Conservation (phyloP, 2,797 vertebrate genomes). For the Neostethus bicornis region DNA sequence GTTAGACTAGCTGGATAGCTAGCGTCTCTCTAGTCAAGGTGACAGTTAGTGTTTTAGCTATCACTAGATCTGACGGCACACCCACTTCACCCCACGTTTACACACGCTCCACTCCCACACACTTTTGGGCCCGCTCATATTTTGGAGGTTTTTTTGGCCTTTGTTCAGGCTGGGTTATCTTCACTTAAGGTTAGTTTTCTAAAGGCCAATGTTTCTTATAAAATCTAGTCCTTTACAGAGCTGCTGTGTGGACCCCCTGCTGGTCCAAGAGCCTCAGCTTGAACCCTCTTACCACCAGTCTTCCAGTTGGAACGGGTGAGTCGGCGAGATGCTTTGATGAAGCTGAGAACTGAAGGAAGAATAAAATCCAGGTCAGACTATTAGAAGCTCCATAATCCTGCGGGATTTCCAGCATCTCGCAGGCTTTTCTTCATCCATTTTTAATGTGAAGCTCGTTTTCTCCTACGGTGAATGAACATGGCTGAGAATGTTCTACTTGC, state of each 20-base stretch:
- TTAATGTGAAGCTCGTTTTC: constrained; percentile 53
- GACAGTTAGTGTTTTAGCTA: too few species aligned
- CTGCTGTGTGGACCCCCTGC: neutral
- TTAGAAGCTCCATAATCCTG: constrained; percentile 25
- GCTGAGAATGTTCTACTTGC: constrained; percentile 3
- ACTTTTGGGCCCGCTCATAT: too few species aligned
- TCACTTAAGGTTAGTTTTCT: too few species aligned
- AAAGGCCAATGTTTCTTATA: too few species aligned
- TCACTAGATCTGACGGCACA: too few species aligned
- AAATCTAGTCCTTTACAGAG: neutral
- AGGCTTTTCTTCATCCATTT: constrained; percentile 50
- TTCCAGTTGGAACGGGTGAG: neutral
- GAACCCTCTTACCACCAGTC: neutral
- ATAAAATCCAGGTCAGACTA: constrained; percentile 12
- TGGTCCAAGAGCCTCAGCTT: constrained; percentile 3
- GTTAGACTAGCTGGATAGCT: too few species aligned
- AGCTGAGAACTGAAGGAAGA: neutral
- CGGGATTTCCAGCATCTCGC: constrained; percentile 37
- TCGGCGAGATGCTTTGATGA: neutral
- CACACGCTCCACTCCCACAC: too few species aligned
- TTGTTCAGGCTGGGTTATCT: too few species aligned
- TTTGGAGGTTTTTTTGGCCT: too few species aligned
- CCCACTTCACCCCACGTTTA: too few species aligned
- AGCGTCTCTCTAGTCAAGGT: too few species aligned
- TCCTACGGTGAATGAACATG: constrained; percentile 31